These are phyloP conservation scores for Echinarachnius parma DNA, from an alignment of 53 echinoderm and acorn worm species.

Conservation along the genomic window DNA sequence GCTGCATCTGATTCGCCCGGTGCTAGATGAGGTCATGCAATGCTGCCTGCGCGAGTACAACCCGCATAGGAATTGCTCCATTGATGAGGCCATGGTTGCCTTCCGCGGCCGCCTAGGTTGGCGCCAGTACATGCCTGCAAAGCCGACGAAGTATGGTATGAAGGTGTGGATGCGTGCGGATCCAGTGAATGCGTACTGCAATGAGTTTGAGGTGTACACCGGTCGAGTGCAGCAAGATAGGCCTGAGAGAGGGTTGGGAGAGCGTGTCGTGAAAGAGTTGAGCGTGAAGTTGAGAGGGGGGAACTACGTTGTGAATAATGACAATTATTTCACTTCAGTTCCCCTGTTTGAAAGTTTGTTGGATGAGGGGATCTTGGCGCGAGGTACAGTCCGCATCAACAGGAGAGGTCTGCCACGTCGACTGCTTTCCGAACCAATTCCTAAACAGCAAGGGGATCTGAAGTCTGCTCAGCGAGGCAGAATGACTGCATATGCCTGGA, in stretches of 20 bases:
- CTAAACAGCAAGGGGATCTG: not conserved
- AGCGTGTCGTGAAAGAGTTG: conserved; percentile 21
- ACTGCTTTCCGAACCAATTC: not conserved
- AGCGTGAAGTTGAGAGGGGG: not conserved
- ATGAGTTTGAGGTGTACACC: conserved; percentile 26
- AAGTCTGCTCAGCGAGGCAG: not conserved
- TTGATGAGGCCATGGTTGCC: too few relatives aligned
- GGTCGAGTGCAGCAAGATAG: not conserved
- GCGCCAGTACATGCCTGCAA: conserved; percentile 17
- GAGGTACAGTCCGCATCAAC: not conserved
- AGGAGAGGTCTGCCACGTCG: not conserved
- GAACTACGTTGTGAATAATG: conserved; percentile 5
- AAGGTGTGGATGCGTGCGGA: conserved; percentile 41
- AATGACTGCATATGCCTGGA: not conserved
- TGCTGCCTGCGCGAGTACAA: too few relatives aligned
- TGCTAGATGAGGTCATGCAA: too few relatives aligned
- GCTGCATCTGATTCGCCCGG: too few relatives aligned
- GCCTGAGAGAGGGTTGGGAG: conserved; percentile 6
- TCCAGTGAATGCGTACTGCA: conserved; percentile 21
- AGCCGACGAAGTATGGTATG: conserved; percentile 39
- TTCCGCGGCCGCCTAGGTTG: too few relatives aligned
- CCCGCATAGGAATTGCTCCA: too few relatives aligned
- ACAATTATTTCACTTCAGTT: conserved; percentile 14
- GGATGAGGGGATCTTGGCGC: not conserved
- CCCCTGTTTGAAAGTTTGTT: not conserved